Conservation (phyloP, 1,140 invertebrate species). For the Drosophila ogumai region DNA sequence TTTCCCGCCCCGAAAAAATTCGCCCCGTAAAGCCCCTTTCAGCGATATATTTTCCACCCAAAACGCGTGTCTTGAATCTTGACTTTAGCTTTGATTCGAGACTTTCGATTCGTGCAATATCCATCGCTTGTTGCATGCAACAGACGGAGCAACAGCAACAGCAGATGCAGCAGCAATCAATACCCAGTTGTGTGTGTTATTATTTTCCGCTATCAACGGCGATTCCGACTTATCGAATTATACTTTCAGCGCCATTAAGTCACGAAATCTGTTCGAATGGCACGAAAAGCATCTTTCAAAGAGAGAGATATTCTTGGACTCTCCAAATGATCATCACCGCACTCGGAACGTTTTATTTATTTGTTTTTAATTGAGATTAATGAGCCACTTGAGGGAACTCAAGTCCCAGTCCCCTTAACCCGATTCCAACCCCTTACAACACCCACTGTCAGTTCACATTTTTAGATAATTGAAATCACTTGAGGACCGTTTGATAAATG, state of each 20-base stretch:
- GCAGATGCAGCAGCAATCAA: conserved; percentile 54
- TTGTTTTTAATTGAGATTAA: conserved; percentile 76
- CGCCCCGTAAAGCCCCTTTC: not conserved
- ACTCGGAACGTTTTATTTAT: conserved; percentile 58
- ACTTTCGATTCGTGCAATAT: conserved; percentile 51
- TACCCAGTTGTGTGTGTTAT: conserved; percentile 47
- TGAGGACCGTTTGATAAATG: conserved; percentile 47
- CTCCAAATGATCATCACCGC: conserved; percentile 14
- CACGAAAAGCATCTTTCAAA: conserved; percentile 14
- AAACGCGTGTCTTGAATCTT: conserved; percentile 71
- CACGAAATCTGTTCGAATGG: conserved; percentile 45
- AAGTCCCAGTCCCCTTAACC: conserved; percentile 2
- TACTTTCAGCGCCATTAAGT: conserved; percentile 48
- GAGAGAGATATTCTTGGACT: conserved; percentile 1
- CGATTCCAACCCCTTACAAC: not conserved
- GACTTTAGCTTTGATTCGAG: conserved; percentile 25
- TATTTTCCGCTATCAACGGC: conserved; percentile 69
- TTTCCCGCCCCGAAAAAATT: not conserved
- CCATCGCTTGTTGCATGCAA: conserved; percentile 34
- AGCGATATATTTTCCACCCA: conserved; percentile 54
- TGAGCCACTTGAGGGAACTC: conserved; percentile 62
- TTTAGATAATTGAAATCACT: conserved; percentile 70
- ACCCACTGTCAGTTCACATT: conserved; percentile 46
- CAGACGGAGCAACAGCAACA: conserved; percentile 3
- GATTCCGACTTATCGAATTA: conserved; percentile 68